Percentiles rank a stretch among this genome's conserved stretches.
These are phyloP conservation scores for Pedionomus torquatus DNA, from an alignment of 2,113 vertebrate species.

Conservation along the genomic window DNA sequence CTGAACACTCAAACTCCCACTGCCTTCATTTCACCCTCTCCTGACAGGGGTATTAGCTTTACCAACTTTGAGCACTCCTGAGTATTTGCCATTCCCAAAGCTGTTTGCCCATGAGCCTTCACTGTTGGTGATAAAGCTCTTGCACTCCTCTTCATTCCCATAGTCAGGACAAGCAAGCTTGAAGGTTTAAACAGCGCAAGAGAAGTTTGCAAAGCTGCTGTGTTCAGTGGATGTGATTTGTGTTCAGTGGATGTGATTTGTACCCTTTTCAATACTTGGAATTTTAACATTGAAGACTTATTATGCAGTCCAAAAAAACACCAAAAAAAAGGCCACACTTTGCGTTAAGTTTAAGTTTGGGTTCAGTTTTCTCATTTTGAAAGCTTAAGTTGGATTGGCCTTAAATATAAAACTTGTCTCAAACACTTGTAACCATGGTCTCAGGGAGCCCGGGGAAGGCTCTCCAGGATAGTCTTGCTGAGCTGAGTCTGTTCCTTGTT, in stretches of 20 bases:
- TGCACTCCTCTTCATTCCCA: background rate
- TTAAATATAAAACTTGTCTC: background rate
- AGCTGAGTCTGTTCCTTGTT: background rate
- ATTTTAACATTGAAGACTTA: background rate
- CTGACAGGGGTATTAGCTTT: background rate
- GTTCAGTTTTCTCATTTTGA: background rate
- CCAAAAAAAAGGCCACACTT: background rate
- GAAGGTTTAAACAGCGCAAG: background rate
- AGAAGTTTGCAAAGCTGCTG: fast-evolving
- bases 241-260: background rate
- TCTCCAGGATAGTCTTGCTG: background rate
- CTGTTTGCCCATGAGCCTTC: background rate
- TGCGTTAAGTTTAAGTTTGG: background rate
- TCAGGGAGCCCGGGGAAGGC: background rate
- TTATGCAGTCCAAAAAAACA: background rate
- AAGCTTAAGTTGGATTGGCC: background rate
- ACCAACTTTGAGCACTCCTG: background rate
- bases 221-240: fast-evolving
- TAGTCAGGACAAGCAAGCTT: background rate
- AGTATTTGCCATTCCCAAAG: background rate
- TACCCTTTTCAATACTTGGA: background rate
- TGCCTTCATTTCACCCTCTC: background rate
- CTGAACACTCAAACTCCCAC: background rate
- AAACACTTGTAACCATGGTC: background rate
- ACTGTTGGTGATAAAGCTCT: background rate